Percentiles rank a stretch among this genome's conserved stretches.
Evolutionary conservation across 1,140 invertebrate genomes (phyloP).

Genomic region (Campoletis sonorensis): DNA sequence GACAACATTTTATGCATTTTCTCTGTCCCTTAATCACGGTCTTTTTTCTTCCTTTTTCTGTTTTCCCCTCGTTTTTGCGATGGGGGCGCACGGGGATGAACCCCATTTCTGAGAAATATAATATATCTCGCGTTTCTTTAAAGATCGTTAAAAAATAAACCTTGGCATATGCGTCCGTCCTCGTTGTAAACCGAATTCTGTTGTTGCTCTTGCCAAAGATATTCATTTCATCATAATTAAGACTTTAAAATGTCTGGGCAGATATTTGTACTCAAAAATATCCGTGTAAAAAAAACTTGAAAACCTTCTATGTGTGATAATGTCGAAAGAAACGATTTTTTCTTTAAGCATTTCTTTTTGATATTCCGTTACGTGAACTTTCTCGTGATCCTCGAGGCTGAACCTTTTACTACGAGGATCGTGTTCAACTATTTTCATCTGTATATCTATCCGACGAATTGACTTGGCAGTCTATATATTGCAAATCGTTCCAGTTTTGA

Average conservation of each 20-base stretch:
- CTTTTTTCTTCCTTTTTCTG: too few relatives aligned
- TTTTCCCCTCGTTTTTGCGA: not conserved
- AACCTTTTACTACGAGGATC: not conserved
- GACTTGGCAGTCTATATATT: not conserved
- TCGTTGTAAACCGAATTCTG: not conserved
- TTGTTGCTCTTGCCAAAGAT: not conserved
- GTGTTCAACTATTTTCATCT: slow-evolving; percentile 8
- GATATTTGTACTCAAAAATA: not conserved
- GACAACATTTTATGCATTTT: not conserved
- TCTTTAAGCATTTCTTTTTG: not conserved
- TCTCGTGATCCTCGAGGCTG: not conserved
- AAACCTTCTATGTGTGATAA: not conserved
- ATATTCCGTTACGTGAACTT: slow-evolving; percentile 7
- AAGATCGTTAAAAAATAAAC: slow-evolving; percentile 17
- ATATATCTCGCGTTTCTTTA: not conserved
- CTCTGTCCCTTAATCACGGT: not conserved
- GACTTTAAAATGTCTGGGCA: not conserved
- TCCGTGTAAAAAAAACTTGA: too few relatives aligned
- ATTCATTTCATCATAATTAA: not conserved
- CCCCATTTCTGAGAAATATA: slow-evolving; percentile 1
- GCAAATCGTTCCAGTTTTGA: slow-evolving; percentile 9
- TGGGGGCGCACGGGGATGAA: not conserved
- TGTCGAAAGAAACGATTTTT: not conserved
- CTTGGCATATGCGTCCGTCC: not conserved
- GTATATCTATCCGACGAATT: not conserved